Evolutionary conservation across 1,140 invertebrate species (phyloP), one percentile per base, ranked within the genome.

Genomic region (Mercenaria mercenaria): DNA sequence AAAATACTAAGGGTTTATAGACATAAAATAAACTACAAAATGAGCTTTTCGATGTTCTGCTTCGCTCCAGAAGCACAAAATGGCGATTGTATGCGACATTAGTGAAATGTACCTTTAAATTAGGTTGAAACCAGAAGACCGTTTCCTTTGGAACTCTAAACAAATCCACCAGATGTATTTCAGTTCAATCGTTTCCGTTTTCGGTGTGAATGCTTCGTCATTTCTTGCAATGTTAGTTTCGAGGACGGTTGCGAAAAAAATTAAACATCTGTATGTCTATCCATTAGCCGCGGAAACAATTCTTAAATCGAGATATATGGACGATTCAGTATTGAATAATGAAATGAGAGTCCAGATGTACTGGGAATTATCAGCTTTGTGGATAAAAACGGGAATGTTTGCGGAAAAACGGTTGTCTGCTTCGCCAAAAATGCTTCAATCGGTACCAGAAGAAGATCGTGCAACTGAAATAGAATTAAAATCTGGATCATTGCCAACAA

Each of bases 21-120:
- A n/a, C n/a, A n/a, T n/a, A n/a, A n/a, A n/a, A n/a, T 23, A 94
- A 94, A 81, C 69, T 96, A 0, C 96, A 96, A 92, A 93, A 47
- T 61, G 74, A 86, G 26, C 56, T 93, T 18, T 67, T 92, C 37
- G 90, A 72, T 32, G 87, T 93, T 1, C 74, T 94, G 0, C 26
- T 92, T 0, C n/a, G 91, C 1, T 93, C 93, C 86, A 76, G 93
- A 20, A 47, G 32, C 11, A 88, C 10, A 43, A 56, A 39, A 76
- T 94, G 0, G 92, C 90, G 1, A n/a, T 93, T 2, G 69, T 56
- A 0, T 76, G 88, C 43, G 88, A 91, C 52, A 89, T 91, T 13
- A 18, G 52, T 6, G 83, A 91, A 72, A 91, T 91, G 91, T 91
- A 85, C 80, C 29, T 90, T 15, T 79, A 74, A 76, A 50, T 89